These are phyloP conservation scores for Maniola hyperantus DNA, from an alignment of 2,888 invertebrate species.

Conservation along the genomic window DNA sequence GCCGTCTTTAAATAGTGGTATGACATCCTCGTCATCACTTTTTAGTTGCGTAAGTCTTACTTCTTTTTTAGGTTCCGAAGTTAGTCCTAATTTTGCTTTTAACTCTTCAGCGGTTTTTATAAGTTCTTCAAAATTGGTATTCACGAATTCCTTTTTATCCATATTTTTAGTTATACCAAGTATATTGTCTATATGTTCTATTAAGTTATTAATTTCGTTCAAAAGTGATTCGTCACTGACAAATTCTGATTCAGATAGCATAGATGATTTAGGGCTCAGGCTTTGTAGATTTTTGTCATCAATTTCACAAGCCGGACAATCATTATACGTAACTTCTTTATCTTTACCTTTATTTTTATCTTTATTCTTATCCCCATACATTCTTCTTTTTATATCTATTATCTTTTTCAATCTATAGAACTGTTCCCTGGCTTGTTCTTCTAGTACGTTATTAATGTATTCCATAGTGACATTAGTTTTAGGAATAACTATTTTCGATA, in stretches of 20 bases:
- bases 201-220: constrained; percentile 44
- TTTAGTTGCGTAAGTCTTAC: neutral
- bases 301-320: constrained; percentile 24
- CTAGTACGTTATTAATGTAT: constrained; percentile 50
- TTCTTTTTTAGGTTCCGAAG: constrained; percentile 14
- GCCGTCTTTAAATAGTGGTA: constrained; percentile 1
- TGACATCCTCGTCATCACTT: neutral
- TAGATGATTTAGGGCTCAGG: constrained; percentile 6
- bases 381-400: constrained; percentile 44
- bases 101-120: constrained; percentile 45
- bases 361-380: constrained; percentile 30
- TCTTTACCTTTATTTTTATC: constrained; percentile 28
- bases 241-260: constrained; percentile 21
- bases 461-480: constrained; percentile 46
- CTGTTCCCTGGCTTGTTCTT: constrained; percentile 52
- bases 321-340: neutral
- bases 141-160: constrained; percentile 40
- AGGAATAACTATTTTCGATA: constrained; percentile 52
- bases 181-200: constrained; percentile 45
- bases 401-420: constrained; percentile 52
- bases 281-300: constrained; percentile 18
- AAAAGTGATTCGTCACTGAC: constrained; percentile 21
- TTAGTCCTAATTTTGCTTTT: constrained; percentile 40
- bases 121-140: constrained; percentile 44
- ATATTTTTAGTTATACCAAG: constrained; percentile 45